Conservation (phyloP, 30 jellyfish, hydroid and myxozoan genomes). For the Pseudorhiza aurosa region DNA sequence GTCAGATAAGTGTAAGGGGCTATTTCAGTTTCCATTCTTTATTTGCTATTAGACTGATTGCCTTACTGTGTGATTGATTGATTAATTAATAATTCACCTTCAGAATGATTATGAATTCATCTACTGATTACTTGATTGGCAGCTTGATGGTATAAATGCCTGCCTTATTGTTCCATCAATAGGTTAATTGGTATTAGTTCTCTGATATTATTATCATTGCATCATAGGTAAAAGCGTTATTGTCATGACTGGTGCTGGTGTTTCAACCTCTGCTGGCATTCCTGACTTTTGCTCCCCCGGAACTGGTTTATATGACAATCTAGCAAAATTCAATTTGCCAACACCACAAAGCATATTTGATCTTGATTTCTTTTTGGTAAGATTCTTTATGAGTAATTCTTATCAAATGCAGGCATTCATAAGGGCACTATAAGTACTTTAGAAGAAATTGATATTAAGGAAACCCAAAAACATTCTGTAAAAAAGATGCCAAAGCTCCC, state of each 20-base stretch:
- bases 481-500: too few species aligned
- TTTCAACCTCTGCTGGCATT: conserved; percentile 92
- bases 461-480: too few species aligned
- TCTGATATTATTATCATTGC: too few species aligned
- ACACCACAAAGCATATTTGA: conserved; percentile 79
- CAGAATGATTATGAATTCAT: not conserved
- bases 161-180: not conserved
- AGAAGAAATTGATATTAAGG: too few species aligned
- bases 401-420: too few species aligned
- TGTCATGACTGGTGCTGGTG: conserved; percentile 95
- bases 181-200: too few species aligned
- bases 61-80: too few species aligned
- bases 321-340: conserved; percentile 78
- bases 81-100: not conserved
- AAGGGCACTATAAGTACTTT: too few species aligned
- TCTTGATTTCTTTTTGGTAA: conserved; percentile 56
- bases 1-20: conserved; percentile 58
- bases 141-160: too few species aligned
- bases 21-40: not conserved
- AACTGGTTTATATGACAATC: conserved; percentile 76
- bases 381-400: too few species aligned
- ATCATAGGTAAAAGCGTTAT: conserved; percentile 82
- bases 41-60: not conserved
- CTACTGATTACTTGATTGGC: too few species aligned
- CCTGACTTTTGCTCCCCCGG: conserved; percentile 96